A percentile compares a stretch with the other conserved stretches of the same genome.
Evolutionary conservation across 2,888 invertebrate species (phyloP).

Genomic region (Arge pagana): DNA sequence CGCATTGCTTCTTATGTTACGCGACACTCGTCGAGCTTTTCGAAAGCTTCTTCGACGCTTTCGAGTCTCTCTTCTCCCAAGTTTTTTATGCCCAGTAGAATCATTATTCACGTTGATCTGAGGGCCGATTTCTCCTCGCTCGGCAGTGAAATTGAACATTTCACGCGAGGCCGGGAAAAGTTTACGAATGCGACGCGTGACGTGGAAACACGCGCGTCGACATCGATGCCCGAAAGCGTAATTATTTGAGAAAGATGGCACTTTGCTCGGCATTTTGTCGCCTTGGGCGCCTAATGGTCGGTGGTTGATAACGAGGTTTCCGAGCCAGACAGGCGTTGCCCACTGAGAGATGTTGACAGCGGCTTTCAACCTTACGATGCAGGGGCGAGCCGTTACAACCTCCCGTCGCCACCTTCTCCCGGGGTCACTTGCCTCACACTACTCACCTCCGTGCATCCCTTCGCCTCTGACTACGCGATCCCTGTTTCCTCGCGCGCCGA

Average conservation of each 20-base stretch:
- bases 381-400: slow-evolving; percentile 28
- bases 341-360: slow-evolving; percentile 58
- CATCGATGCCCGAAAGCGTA: slow-evolving; percentile 51
- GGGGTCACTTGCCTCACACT: slow-evolving; percentile 14
- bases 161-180: too few relatives aligned
- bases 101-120: too few relatives aligned
- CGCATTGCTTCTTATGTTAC: too few relatives aligned
- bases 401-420: slow-evolving; percentile 5
- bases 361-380: slow-evolving; percentile 54
- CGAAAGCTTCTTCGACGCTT: too few relatives aligned
- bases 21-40: too few relatives aligned
- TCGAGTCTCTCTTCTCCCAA: too few relatives aligned
- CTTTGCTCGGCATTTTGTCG: slow-evolving; percentile 57
- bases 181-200: too few relatives aligned
- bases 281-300: slow-evolving; percentile 57
- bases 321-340: slow-evolving; percentile 51
- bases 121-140: too few relatives aligned
- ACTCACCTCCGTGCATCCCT: not conserved
- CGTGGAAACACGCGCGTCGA: slow-evolving; percentile 31
- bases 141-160: too few relatives aligned
- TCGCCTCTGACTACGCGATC: too few relatives aligned
- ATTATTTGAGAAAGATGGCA: slow-evolving; percentile 58
- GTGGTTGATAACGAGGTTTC: slow-evolving; percentile 58
- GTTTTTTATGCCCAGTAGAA: too few relatives aligned
- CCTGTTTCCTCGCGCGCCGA: too few relatives aligned